phyloP scores from a whole-genome alignment of 2,113 vertebrate species.

The Heterotis niloticus region DNA sequence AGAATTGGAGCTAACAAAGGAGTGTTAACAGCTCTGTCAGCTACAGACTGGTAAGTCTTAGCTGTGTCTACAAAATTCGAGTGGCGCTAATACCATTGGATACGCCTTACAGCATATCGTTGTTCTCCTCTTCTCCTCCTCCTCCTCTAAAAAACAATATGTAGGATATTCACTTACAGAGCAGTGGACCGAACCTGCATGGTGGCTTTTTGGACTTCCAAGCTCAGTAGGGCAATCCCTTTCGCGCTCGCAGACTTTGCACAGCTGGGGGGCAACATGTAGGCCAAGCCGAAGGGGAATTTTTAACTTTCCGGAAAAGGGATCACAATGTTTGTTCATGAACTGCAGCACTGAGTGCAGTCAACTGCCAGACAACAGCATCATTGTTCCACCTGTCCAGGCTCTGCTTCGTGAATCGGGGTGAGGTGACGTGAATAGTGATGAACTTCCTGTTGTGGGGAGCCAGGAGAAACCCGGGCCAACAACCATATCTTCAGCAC shows the following conservation, averaged over 20 bases:
- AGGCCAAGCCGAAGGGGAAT: no score
- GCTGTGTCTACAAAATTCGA: neutral
- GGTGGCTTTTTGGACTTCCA: neutral
- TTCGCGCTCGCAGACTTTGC: no score
- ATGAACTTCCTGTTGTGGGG: slow-evolving; percentile 26
- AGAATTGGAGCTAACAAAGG: no score
- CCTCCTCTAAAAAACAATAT: neutral
- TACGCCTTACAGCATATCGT: neutral
- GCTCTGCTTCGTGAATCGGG: slow-evolving; percentile 18
- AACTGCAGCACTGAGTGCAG: slow-evolving; percentile 35
- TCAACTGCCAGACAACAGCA: slow-evolving; percentile 22
- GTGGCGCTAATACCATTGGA: neutral
- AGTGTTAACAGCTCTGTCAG: no score
- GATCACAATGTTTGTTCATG: slow-evolving; percentile 7
- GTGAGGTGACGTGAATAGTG: slow-evolving; percentile 26
- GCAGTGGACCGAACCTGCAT: no score
- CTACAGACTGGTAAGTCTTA: neutral
- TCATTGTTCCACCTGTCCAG: slow-evolving; percentile 39
- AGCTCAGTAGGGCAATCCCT: no score
- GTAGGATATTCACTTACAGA: neutral
- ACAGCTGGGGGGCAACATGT: no score
- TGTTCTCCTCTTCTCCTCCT: neutral
- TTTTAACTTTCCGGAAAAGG: neutral
- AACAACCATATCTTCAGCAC: neutral
- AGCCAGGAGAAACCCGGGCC: slow-evolving; percentile 14